A percentile compares a stretch with the other conserved stretches of the same genome.
Evolutionary conservation across 2,113 vertebrate genomes (phyloP).

Genomic region (Cyrtonyx montezumae): DNA sequence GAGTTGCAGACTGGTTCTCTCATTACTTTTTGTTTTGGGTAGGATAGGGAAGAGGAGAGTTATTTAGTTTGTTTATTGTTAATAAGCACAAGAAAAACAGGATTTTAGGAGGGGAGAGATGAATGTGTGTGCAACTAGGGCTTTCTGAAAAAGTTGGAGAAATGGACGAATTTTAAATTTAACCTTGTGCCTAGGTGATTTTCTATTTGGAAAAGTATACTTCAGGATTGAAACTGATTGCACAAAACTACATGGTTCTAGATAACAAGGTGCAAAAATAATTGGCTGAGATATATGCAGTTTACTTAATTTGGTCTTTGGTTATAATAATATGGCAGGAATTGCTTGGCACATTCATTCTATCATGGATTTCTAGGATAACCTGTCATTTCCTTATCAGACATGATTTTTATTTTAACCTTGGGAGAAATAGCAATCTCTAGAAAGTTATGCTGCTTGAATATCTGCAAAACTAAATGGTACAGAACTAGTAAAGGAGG

Average conservation of each 20-base stretch:
- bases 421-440: neutral
- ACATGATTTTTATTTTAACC: conserved; percentile 12
- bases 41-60: neutral
- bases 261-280: neutral
- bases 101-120: neutral
- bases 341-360: neutral
- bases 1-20: conserved; percentile 54
- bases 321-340: neutral
- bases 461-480: neutral
- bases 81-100: neutral
- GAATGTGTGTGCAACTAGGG: neutral
- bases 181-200: neutral
- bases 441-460: neutral
- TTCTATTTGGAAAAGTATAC: neutral
- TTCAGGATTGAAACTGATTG: neutral
- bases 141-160: neutral
- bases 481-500: neutral
- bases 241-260: neutral
- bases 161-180: neutral
- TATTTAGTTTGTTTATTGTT: neutral
- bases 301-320: neutral
- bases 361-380: neutral
- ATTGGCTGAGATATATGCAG: neutral
- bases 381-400: neutral
- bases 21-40: neutral